phyloP scores from a whole-genome alignment of 2,797 vertebrate genomes.

The Choloepus didactylus region DNA sequence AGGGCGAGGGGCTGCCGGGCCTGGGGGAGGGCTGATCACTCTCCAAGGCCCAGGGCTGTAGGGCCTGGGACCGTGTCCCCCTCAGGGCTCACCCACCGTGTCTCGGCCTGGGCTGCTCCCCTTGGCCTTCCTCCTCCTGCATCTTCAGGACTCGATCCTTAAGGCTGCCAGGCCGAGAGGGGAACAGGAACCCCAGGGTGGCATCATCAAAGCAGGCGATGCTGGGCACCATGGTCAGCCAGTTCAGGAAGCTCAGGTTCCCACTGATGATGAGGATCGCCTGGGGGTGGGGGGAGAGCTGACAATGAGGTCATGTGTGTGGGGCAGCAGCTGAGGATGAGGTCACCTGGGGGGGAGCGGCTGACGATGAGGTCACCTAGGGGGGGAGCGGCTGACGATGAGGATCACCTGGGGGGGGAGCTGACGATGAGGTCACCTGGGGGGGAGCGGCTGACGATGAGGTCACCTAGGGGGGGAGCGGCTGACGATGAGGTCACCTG shows the following conservation, averaged over 20 bases:
- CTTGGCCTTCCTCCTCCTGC: slow-evolving; percentile 72
- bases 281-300: slow-evolving; percentile 83
- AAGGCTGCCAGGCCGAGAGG: slow-evolving; percentile 74
- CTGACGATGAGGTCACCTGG: too few relatives aligned
- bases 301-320: too few relatives aligned
- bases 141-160: slow-evolving; percentile 86
- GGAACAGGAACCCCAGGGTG: slow-evolving; percentile 91
- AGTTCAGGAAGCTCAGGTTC: slow-evolving; percentile 98
- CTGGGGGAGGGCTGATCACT: too few relatives aligned
- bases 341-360: slow-evolving; percentile 88
- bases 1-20: too few relatives aligned
- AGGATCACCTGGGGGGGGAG: too few relatives aligned
- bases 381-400: too few relatives aligned
- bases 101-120: slow-evolving; percentile 33
- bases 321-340: slow-evolving; percentile 90
- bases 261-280: slow-evolving; percentile 94
- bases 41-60: too few relatives aligned
- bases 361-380: too few relatives aligned
- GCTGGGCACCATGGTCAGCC: slow-evolving; percentile 97
- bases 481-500: not conserved
- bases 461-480: not conserved
- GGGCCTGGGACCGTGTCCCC: too few relatives aligned
- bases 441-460: too few relatives aligned
- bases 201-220: slow-evolving; percentile 95
- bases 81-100: slow-evolving; percentile 37